Base-by-base conservation (phyloP, 1,140 invertebrate genomes). In the Ptiloglossa arizonensis region DNA sequence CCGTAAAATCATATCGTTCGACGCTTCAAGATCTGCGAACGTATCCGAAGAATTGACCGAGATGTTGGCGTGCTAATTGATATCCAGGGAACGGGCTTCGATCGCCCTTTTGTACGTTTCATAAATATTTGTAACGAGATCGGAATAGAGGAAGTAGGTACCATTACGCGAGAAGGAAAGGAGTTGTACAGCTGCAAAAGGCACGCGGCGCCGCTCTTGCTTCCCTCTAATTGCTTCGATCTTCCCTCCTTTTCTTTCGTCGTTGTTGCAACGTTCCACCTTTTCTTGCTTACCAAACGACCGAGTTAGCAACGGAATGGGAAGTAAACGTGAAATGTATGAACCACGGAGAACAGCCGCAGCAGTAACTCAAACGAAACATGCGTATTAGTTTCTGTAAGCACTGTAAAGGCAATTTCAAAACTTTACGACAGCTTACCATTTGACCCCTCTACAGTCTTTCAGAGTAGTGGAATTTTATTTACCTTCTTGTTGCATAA, bases 361-460 rank as follows among this genome's bases (percentile, higher is more conserved):
- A 2, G 44, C 29, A 17, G 69, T 71, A 71, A 71, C 69, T 59
- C 69, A 50, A 71, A 62, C 57, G 56, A 71, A 71, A 71, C 54
- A 13, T 41, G 56, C 69, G 69, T 71, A 71, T 71, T 71, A 60
- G 67, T 69, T 69, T 56, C 67, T 56, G 50, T 56, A 29, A 69
- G 67, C 41, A 69, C 67, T 57, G 50, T 41, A 50, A 69, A 56
- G 52, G 50, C 67, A 56, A 38, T 56, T 69, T 27, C 35, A 56
- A 56, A 54, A 69, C 32, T 69, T 62, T 69, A 69, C 8, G 67
- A 41, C 52, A n/a, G 52, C 35, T 41, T 56, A 22, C 67, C 50
- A 41, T 69, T 41, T 41, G 35, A 69, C 67, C 67, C 11, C 22
- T n/a, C 50, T 11, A 11, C 50, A 9, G 24, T 41, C 24, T 69